Evolutionary conservation across 2,888 invertebrate genomes (phyloP), one percentile per base, ranked within the genome.

Genomic region (Temnothorax unifasciatus): DNA sequence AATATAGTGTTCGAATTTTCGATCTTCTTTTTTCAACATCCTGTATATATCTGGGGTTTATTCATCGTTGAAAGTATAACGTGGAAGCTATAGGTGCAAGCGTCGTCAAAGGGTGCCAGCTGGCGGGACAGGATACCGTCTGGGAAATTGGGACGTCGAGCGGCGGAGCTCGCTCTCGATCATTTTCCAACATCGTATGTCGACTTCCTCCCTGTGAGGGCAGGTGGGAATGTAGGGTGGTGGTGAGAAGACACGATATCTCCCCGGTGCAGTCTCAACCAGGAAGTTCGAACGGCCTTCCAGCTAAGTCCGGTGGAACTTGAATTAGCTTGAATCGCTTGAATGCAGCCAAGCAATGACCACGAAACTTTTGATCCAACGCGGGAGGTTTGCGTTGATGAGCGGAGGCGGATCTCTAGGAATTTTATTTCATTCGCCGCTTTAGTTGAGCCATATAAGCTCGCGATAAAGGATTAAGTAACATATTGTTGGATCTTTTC

Each of bases 41-140:
- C 21, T 54, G 21, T 29, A 41, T 59, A 59, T 59, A 61, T 50
- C 47, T 9, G 41, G 11, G 6, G 38, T 68, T 68, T 54, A 77
- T 77, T 74, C 59, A 74, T 59, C 74, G 29, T 13, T 57, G 18
- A 74, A 81, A 29, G 29, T 57, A 18, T 69, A 41, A 41, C n/a
- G n/a, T 8, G 63, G 57, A 69, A 79, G 61, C 71, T 82, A 76
- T 82, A 76, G 64, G 86, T 89, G 90, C 90, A 91, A 90, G 90
- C 91, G 92, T 92, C 90, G 89, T 87, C 68, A 86, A 87, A 90
- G 90, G 88, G 92, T 92, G 92, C 91, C 93, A 93, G 93, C 92
- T 93, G 94, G 91, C 85, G 86, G 91, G 91, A 93, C 93, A 93
- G 92, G 92, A 90, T 91, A 90, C 90, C 88, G 92, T 92, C 91